Evolutionary conservation across 2,113 vertebrate species (phyloP), one percentile per base, ranked within the genome.

Genomic region (Lagopus leucura): DNA sequence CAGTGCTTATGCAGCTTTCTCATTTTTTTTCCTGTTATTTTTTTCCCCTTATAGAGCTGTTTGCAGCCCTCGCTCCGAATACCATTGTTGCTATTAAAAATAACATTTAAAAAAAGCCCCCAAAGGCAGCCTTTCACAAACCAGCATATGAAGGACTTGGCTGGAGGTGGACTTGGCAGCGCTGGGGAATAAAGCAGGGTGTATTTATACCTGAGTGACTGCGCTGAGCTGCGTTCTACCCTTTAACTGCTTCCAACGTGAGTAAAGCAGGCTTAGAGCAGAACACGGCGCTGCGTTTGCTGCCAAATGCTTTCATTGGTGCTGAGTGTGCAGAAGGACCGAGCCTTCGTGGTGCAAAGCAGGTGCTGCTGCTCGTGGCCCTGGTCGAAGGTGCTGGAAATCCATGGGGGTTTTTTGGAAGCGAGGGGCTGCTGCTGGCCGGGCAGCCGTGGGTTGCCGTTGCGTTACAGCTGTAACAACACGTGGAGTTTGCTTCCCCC

Each of bases 81-180:
- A 27, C 73, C 77, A 40, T 52, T 57, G 57, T 88, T 43, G 28
- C 47, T 60, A 6, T 30, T 67, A 64, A 79, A 85, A 91, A 88
- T 54, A 75, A 81, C 54, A 65, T 38, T 61, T 11, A 40, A 50
- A 28, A 77, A 27, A 70, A 38, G 9, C 9, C 34, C 28, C 57
- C 61, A 40, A 54, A 43, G 69, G 57, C 61, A 25, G 61, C 7
- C 28, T 70, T 76, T 90, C 45, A 18, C 58, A 61, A 73, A 20
- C 57, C 12, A 18, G 43, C 30, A 19, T 17, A 8, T 22, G 9
- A 17, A 45, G 54, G 52, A 4, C 73, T 85, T 78, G 84, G 88
- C 80, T 66, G 10, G 52, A 22, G 1, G 10, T 27, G 52, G 27
- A 38, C 32, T 63, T 82, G 88, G 73, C 88, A 70, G 75, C 0